Conservation (phyloP, 2,888 invertebrate species). For the Leptura quadrifasciata region DNA sequence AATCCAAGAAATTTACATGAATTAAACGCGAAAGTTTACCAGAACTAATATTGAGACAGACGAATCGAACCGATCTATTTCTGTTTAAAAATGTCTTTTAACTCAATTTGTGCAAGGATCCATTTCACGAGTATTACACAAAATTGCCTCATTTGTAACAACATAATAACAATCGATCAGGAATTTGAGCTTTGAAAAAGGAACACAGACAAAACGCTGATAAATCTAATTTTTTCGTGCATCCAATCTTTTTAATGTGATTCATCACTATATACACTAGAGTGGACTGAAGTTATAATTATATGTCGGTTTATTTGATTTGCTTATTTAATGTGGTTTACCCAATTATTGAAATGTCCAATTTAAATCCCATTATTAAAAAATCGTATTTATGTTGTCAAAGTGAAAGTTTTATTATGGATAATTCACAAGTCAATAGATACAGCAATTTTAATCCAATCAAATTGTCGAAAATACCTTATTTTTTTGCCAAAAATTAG, state of each 20-base stretch:
- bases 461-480: too few relatives aligned
- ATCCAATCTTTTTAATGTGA: slow-evolving; percentile 1
- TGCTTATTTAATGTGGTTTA: not conserved
- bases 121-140: not conserved
- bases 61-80: not conserved
- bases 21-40: not conserved
- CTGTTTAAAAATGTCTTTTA: not conserved
- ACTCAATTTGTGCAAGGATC: not conserved
- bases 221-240: not conserved
- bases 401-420: too few relatives aligned
- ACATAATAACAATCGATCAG: not conserved
- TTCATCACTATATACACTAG: not conserved
- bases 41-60: not conserved
- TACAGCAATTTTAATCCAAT: too few relatives aligned
- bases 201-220: not conserved
- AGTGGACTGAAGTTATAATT: not conserved
- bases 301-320: not conserved
- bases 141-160: slow-evolving; percentile 18
- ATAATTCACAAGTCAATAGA: too few relatives aligned
- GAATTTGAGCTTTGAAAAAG: not conserved
- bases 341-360: not conserved
- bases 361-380: too few relatives aligned
- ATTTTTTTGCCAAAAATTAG: too few relatives aligned
- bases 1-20: slow-evolving; percentile 7
- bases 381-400: too few relatives aligned